Evolutionary conservation across 2,888 invertebrate species (phyloP).

Genomic region (Rambutsinella grinnellia): DNA sequence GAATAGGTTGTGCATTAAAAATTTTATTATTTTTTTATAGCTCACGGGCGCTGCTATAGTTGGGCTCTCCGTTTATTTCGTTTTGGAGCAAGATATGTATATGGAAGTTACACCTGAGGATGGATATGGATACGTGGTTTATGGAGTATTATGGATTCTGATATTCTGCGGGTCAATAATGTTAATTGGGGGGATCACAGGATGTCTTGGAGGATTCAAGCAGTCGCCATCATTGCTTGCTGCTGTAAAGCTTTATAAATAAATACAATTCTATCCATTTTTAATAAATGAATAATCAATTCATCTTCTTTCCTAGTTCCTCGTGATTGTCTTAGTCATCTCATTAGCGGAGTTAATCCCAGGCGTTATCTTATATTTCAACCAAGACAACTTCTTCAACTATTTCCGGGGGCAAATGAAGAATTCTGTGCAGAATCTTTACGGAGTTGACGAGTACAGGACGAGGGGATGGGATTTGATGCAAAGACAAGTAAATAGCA

Average conservation of each 20-base stretch:
- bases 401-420: conserved; percentile 62
- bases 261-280: too few relatives aligned
- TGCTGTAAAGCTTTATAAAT: conserved; percentile 61
- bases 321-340: conserved; percentile 63
- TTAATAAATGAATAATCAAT: too few relatives aligned
- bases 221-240: conserved; percentile 63
- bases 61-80: conserved; percentile 60
- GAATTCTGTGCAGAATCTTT: conserved; percentile 61
- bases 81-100: conserved; percentile 59
- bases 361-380: conserved; percentile 62
- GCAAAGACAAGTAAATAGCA: conserved; percentile 61
- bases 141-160: conserved; percentile 64
- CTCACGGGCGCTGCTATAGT: conserved; percentile 63
- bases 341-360: conserved; percentile 63
- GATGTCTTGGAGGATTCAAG: conserved; percentile 63
- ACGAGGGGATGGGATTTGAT: conserved; percentile 63
- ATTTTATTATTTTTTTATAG: conserved; percentile 38
- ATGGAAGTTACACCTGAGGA: conserved; percentile 59
- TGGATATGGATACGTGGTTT: conserved; percentile 57
- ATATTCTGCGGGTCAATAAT: conserved; percentile 62
- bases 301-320: conserved; percentile 58
- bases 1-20: not conserved
- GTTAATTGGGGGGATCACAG: conserved; percentile 63
- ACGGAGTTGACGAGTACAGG: conserved; percentile 60
- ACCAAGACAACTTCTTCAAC: conserved; percentile 62